Evolutionary conservation across 1,140 invertebrate species (phyloP).

Genomic region (Chelonus insularis): DNA sequence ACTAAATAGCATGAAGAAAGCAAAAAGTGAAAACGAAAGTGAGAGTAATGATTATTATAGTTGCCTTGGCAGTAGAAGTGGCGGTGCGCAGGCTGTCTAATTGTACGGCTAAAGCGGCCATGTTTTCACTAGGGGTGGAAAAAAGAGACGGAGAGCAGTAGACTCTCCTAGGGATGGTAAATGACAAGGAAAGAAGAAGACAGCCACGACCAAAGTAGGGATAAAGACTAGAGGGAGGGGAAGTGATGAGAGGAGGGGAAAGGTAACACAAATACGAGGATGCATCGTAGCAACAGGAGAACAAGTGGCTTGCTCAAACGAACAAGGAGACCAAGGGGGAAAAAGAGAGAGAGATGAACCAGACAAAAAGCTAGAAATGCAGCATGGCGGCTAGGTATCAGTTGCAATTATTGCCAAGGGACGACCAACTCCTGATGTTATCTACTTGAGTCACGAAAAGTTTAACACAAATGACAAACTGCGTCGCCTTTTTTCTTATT

Average conservation of each 20-base stretch:
- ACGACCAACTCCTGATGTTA: slow-evolving; percentile 32
- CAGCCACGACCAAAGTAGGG: slow-evolving; percentile 13
- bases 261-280: background rate
- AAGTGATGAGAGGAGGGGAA: background rate
- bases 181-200: background rate
- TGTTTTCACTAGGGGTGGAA: slow-evolving; percentile 45
- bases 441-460: background rate
- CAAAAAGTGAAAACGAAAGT: no score
- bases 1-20: no score
- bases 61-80: slow-evolving; percentile 48
- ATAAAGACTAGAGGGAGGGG: slow-evolving; percentile 2
- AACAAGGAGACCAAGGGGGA: slow-evolving; percentile 23
- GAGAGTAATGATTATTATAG: no score
- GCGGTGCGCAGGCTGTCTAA: slow-evolving; percentile 54
- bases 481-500: background rate
- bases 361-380: slow-evolving; percentile 56
- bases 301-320: slow-evolving; percentile 14
- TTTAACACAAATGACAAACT: background rate
- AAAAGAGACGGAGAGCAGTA: slow-evolving; percentile 34
- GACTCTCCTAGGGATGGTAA: slow-evolving; percentile 8
- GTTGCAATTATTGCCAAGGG: slow-evolving; percentile 56
- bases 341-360: slow-evolving; percentile 22
- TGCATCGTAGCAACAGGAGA: background rate
- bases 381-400: slow-evolving; percentile 56
- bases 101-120: slow-evolving; percentile 53